Percentiles rank a stretch among this genome's conserved stretches.
phyloP scores from a whole-genome alignment of 2,888 invertebrate genomes.

The Epicampocera succincta region DNA sequence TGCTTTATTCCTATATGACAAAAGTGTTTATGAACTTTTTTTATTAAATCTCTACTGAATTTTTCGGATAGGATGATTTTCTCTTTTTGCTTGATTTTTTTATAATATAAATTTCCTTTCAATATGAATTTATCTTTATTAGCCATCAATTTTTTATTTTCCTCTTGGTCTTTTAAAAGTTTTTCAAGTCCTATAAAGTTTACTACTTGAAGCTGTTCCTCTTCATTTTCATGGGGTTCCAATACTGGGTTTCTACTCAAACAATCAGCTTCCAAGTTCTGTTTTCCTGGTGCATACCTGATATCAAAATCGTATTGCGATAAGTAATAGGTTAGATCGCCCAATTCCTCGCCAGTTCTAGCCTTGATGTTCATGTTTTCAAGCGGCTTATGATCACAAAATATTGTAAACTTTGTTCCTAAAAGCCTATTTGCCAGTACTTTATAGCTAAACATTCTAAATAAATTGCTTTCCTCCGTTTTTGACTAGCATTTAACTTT shows the following conservation, averaged over 20 bases:
- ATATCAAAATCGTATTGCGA: neutral
- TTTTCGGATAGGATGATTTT: constrained; percentile 56
- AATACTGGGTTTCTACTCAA: constrained; percentile 54
- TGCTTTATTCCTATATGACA: constrained; percentile 65
- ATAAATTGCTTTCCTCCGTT: constrained; percentile 62
- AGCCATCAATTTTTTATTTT: neutral
- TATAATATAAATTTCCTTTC: neutral
- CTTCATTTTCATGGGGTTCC: constrained; percentile 41
- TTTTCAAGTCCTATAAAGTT: constrained; percentile 33
- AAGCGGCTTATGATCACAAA: constrained; percentile 65
- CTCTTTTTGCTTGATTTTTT: constrained; percentile 40
- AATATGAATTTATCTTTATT: constrained; percentile 6
- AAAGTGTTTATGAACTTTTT: constrained; percentile 54
- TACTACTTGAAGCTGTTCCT: constrained; percentile 37
- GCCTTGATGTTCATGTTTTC: no score
- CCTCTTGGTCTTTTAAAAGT: constrained; percentile 4
- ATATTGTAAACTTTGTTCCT: constrained; percentile 63
- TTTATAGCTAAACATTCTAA: constrained; percentile 69
- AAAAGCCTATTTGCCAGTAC: constrained; percentile 67
- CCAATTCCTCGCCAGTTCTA: no score
- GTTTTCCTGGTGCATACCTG: constrained; percentile 52
- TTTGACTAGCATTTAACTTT: constrained; percentile 56
- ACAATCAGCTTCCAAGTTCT: constrained; percentile 55
- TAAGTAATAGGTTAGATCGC: no score
- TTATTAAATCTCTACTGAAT: constrained; percentile 58